Evolutionary conservation across 1,140 invertebrate species (phyloP), one percentile per base, ranked within the genome.

Genomic region (Drosophila asahinai): DNA sequence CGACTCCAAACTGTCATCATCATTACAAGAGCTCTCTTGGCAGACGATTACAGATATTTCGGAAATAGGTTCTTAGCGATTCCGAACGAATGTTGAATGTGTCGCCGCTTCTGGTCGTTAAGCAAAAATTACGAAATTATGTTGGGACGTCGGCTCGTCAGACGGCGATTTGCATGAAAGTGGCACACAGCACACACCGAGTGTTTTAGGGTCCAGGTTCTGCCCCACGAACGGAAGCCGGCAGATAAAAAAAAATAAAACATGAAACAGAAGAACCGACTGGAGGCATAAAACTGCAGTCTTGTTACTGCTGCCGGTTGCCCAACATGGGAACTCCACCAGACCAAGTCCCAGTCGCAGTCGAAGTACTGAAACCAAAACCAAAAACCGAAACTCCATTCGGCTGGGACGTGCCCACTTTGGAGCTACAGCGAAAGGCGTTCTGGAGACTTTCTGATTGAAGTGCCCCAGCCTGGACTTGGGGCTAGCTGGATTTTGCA

Each of bases 131-230:
- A 89, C 71, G 75, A 86, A 89, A 89, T 80, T 75, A 77, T 90
- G 81, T 73, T 89, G 81, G 81, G 78, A 58, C 54, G 79, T 63
- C 48, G 78, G 64, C 59, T 42, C 72, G 64, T 27, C 81, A 76
- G 63, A 75, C 63, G 43, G 67, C 78, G 80, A 89, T 89, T 89
- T 89, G 86, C 84, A 89, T 90, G 79, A 84, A 89, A 89, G 86
- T 90, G 86, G 84, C 84, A 68, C 67, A 89, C 86, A 80, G 70
- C 33, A 22, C 52, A 55, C 14, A 55, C 33, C 8, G 33, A 81
- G 47, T 68, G 78, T 73, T 83, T 79, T 80, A 54, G 30, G 48
- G 33, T 40, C 51, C 49, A 58, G 19, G 38, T 42, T 66, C 54
- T 65, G 27, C 17, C 27, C 7, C 70, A 58, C 47, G 33, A 84